Evolutionary conservation across 2,888 invertebrate genomes (phyloP).

Genomic region (Platycheirus rosarum): DNA sequence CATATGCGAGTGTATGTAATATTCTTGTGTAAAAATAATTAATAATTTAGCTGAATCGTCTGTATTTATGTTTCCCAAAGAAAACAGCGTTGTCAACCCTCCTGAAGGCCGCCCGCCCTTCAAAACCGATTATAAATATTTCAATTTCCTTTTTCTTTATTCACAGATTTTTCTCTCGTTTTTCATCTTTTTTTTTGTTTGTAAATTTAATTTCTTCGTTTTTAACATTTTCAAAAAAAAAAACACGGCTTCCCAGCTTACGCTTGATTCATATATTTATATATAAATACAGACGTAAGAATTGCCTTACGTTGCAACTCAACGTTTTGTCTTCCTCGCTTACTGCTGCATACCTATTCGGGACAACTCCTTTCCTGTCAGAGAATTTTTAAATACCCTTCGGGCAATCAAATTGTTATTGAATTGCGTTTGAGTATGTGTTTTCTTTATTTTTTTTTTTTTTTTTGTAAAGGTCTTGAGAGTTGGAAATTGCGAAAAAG

Average conservation of each 20-base stretch:
- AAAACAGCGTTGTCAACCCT: slow-evolving; percentile 30
- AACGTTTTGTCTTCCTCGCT: slow-evolving; percentile 16
- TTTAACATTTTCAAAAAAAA: slow-evolving; percentile 46
- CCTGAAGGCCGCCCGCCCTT: neutral
- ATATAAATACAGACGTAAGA: slow-evolving; percentile 1
- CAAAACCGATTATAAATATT: slow-evolving; percentile 52
- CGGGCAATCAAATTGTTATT: slow-evolving; percentile 71
- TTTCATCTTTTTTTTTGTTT: slow-evolving; percentile 36
- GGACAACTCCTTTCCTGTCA: slow-evolving; percentile 32
- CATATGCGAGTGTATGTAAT: neutral
- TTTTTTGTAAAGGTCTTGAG: neutral
- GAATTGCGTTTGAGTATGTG: slow-evolving; percentile 38
- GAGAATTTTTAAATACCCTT: slow-evolving; percentile 73
- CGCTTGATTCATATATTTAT: slow-evolving; percentile 18
- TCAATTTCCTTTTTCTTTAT: slow-evolving; percentile 59
- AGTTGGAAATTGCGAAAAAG: neutral
- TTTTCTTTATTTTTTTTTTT: neutral
- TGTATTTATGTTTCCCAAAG: slow-evolving; percentile 65
- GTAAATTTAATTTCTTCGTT: slow-evolving; percentile 71
- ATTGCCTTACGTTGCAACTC: slow-evolving; percentile 15
- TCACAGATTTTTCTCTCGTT: slow-evolving; percentile 19
- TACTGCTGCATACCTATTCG: slow-evolving; percentile 1
- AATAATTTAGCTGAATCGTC: slow-evolving; percentile 72
- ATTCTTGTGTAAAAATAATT: slow-evolving; percentile 59
- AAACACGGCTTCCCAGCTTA: slow-evolving; percentile 19